phyloP scores from a whole-genome alignment of 2,888 invertebrate species.

The Drosophila mimica region DNA sequence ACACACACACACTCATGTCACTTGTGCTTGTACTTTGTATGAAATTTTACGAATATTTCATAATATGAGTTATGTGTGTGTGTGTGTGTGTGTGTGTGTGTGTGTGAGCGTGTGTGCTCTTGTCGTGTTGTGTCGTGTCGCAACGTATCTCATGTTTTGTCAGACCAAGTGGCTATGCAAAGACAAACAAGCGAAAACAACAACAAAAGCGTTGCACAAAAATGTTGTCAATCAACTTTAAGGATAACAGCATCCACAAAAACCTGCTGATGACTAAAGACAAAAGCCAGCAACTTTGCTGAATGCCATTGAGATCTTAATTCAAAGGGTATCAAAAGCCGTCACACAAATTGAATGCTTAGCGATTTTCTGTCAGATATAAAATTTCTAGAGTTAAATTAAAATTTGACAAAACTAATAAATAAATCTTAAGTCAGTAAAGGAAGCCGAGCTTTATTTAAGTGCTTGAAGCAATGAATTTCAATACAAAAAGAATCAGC shows the following conservation, averaged over 20 bases:
- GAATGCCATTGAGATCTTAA: conserved; percentile 27
- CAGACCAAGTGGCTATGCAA: conserved; percentile 74
- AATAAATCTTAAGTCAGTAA: background rate
- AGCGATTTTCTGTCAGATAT: background rate
- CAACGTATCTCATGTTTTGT: conserved; percentile 75
- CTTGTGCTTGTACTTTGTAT: conserved; percentile 75
- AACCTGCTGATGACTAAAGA: conserved; percentile 26
- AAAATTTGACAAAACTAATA: background rate
- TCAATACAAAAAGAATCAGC: background rate
- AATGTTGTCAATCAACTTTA: conserved; percentile 75
- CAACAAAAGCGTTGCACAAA: conserved; percentile 61
- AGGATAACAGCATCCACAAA: conserved; percentile 63
- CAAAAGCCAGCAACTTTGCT: conserved; percentile 26
- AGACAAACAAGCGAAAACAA: conserved; percentile 66
- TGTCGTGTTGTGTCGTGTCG: conserved; percentile 67
- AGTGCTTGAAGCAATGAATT: background rate
- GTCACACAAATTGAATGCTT: conserved; percentile 8
- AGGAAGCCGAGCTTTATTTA: background rate
- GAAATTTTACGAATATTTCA: conserved; percentile 78
- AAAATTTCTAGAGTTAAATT: background rate
- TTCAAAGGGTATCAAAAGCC: conserved; percentile 26
- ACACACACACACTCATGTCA: conserved; percentile 44
- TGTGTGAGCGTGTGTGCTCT: conserved; percentile 35
- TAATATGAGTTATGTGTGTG: conserved; percentile 63
- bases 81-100: conserved; percentile 37